Evolutionary conservation across 2,113 vertebrate species (phyloP), one percentile per base, ranked within the genome.

Genomic region (Corydoras sp.): DNA sequence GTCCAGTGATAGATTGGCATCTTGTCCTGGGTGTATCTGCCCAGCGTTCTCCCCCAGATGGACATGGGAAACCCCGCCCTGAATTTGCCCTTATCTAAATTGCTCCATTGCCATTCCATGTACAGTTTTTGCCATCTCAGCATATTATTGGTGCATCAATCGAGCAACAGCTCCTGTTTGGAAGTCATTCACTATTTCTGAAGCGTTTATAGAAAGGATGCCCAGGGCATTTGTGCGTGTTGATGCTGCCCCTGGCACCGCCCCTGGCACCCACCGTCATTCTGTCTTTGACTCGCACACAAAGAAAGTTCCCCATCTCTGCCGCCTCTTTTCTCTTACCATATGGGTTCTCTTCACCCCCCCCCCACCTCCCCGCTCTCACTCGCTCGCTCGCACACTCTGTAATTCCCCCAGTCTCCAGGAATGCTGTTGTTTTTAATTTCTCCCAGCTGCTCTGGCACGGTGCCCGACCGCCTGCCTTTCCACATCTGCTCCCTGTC

Each of bases 401-500:
- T 85, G 86, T 90, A 89, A 91, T 90, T 90, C 88, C 87, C 84
- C 85, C 85, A 85, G 87, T 88, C 88, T 50, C 43, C 74, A 87
- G 90, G 89, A 90, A 89, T 88, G 81, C 88, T 88, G 86, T 81
- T 90, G 89, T 89, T 87, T 83, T 87, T 94, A 93, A 92, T 90
- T 89, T 91, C 88, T 92, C 91, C 91, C 93, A 92, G 92, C 89
- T 89, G 83, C 90, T 92, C 83, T 69, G 85, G 91, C 89, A 86
- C 81, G 75, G 78, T 87, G 88, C 90, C 90, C 87, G 83, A 84
- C 87, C 85, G 89, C 89, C 88, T 90, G 92, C 89, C 88, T 92
- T 87, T 86, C 87, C 88, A 91, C 92, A 94, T 95, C 93, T 95
- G 94, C 88, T 91, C 91, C 87, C 88, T 85, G 89, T 94, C 89